Conservation (phyloP, 2,888 invertebrate genomes). For the Tubiluchus corallicola region DNA sequence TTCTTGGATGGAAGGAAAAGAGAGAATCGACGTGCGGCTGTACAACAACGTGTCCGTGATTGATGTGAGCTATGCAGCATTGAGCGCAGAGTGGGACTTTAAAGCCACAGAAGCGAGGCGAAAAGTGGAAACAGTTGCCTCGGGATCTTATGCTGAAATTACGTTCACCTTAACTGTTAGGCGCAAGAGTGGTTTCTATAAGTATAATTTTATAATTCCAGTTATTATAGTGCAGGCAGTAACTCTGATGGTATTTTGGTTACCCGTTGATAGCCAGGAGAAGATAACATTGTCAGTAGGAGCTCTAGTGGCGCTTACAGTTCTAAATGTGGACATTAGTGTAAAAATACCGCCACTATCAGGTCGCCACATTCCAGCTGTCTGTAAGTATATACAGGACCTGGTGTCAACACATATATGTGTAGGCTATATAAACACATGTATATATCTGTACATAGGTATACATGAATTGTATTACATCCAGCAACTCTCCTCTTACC, state of each 20-base stretch:
- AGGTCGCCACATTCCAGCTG: neutral
- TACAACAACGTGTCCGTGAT: neutral
- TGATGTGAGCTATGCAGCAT: neutral
- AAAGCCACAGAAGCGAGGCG: neutral
- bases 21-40: neutral
- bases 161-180: neutral
- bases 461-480: no score
- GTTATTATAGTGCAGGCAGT: neutral
- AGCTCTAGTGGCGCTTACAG: neutral
- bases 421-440: no score
- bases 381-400: no score
- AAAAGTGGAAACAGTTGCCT: neutral
- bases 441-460: no score
- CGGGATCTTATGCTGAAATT: neutral
- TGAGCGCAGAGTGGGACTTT: neutral
- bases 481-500: no score
- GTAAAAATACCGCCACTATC: neutral
- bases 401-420: no score
- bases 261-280: neutral
- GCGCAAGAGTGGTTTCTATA: neutral
- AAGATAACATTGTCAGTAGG: neutral
- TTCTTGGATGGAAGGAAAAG: neutral
- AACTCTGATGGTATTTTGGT: neutral
- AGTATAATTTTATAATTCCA: neutral
- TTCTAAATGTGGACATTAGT: neutral